Conservation (phyloP, 2,797 vertebrate species). For the Pagetopsis macropterus region DNA sequence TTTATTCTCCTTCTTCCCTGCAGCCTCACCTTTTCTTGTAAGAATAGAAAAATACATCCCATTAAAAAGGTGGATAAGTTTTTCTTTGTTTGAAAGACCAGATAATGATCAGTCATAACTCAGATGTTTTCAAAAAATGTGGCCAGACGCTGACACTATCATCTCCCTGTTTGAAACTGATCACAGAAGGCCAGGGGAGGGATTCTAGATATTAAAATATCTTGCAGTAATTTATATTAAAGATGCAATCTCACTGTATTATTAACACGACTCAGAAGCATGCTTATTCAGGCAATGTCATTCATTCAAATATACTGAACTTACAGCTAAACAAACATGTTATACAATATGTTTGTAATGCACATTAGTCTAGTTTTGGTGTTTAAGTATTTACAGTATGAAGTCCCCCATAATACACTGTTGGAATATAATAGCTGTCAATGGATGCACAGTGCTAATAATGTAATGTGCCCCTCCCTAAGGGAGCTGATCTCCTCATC, state of each 20-base stretch:
- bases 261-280: constrained; percentile 53
- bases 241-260: constrained; percentile 78
- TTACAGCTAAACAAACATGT: constrained; percentile 46
- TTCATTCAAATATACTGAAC: constrained; percentile 48
- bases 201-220: constrained; percentile 76
- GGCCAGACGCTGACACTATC: constrained; percentile 68
- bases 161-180: constrained; percentile 69
- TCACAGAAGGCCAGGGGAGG: constrained; percentile 66
- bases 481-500: constrained; percentile 86
- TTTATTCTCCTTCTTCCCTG: constrained; percentile 81
- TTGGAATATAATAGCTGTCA: constrained; percentile 81
- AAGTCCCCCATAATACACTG: constrained; percentile 71
- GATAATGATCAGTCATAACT: constrained; percentile 81
- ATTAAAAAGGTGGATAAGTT: constrained; percentile 66
- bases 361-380: constrained; percentile 48
- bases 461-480: constrained; percentile 84
- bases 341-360: constrained; percentile 40
- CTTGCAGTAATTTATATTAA: constrained; percentile 77
- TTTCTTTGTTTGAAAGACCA: constrained; percentile 68
- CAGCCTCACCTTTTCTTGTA: constrained; percentile 73
- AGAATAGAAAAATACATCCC: constrained; percentile 64
- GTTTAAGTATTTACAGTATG: constrained; percentile 79
- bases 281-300: constrained; percentile 51
- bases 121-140: constrained; percentile 67
- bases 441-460: constrained; percentile 84